Conservation (phyloP, 1,140 invertebrate genomes). For the Thaumetopoea pityocampa region DNA sequence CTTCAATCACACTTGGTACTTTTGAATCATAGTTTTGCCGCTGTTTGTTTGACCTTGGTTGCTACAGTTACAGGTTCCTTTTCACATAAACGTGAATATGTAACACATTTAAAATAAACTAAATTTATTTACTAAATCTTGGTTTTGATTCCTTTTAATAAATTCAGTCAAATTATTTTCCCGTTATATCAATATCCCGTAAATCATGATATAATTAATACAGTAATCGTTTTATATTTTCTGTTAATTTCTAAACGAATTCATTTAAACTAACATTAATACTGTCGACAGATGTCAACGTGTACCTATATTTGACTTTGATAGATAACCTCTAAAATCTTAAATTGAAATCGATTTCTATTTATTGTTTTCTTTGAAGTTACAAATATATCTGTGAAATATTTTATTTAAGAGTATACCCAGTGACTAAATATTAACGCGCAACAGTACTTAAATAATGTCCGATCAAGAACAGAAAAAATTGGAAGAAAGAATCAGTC, state of each 20-base stretch:
- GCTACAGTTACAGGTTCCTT: conserved; percentile 24
- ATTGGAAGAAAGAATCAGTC: conserved; percentile 50
- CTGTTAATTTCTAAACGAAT: conserved; percentile 2
- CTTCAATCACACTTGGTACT: conserved; percentile 52
- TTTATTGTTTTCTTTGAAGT: too few relatives aligned
- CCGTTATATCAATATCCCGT: too few relatives aligned
- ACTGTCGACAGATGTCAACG: conserved; percentile 1
- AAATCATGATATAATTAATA: too few relatives aligned
- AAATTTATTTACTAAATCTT: background rate
- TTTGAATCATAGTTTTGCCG: conserved; percentile 64
- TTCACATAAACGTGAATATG: background rate
- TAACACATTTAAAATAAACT: background rate
- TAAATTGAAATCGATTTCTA: conserved; percentile 2
- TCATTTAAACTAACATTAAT: background rate
- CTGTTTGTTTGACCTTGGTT: conserved; percentile 73
- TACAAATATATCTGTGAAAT: too few relatives aligned
- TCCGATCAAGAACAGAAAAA: conserved; percentile 33
- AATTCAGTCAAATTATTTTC: background rate
- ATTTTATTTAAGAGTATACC: too few relatives aligned
- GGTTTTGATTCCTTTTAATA: background rate
- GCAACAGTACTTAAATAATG: conserved; percentile 28
- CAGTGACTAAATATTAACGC: too few relatives aligned
- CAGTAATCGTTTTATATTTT: too few relatives aligned
- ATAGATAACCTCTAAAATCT: conserved; percentile 24
- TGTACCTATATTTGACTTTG: conserved; percentile 4